Evolutionary conservation across 2,113 vertebrate genomes (phyloP).

Genomic region (Tringa solitaria): DNA sequence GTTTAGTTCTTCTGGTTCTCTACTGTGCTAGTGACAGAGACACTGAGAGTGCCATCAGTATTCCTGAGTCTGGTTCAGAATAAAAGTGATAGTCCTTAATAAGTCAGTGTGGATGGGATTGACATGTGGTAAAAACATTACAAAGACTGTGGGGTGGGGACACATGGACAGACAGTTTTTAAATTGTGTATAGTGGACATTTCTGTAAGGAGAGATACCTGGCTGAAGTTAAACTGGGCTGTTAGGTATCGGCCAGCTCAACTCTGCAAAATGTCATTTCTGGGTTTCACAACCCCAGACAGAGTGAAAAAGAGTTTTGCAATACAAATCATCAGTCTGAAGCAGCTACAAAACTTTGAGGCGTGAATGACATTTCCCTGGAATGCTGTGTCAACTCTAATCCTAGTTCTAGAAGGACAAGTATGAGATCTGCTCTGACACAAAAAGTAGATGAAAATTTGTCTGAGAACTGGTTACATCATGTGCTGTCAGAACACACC

Average conservation of each 20-base stretch:
- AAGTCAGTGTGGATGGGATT: neutral
- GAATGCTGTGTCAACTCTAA: neutral
- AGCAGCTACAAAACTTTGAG: neutral
- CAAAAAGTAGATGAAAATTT: neutral
- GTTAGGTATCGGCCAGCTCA: neutral
- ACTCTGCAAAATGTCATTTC: neutral
- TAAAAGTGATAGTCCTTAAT: neutral
- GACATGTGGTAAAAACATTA: neutral
- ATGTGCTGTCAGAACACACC: neutral
- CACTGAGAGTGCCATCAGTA: neutral
- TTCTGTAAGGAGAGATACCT: neutral
- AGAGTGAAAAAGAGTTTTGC: neutral
- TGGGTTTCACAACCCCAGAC: neutral
- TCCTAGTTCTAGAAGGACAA: neutral
- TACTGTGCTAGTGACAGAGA: neutral
- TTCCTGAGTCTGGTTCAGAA: neutral
- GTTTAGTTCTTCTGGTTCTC: neutral
- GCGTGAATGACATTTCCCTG: neutral
- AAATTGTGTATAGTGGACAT: neutral
- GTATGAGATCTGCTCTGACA: neutral
- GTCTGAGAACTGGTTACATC: neutral
- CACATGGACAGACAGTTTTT: fast-evolving
- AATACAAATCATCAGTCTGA: neutral
- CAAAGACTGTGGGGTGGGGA: fast-evolving
- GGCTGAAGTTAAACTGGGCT: no score